Conservation (phyloP, 1,140 invertebrate genomes). For the Triops longicaudatus region DNA sequence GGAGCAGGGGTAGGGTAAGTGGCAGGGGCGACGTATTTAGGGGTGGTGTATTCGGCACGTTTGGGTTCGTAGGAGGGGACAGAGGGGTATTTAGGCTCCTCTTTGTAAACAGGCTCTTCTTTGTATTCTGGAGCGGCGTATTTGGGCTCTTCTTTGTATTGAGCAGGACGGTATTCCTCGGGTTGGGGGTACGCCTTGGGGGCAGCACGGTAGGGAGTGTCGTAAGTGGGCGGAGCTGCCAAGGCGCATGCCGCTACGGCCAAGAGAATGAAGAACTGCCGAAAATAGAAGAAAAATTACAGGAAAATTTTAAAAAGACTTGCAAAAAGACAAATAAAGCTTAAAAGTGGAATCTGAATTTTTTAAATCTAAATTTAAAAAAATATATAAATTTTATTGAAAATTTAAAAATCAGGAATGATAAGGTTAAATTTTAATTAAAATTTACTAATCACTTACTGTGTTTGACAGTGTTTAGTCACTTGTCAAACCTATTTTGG, state of each 20-base stretch:
- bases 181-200: background rate
- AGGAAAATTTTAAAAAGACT: background rate
- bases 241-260: constrained; percentile 4
- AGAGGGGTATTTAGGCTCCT: background rate
- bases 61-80: background rate
- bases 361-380: no score
- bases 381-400: no score
- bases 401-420: no score
- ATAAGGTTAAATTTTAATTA: no score
- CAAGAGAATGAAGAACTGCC: background rate
- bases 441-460: no score
- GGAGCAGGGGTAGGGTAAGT: background rate
- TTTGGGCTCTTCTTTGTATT: constrained; percentile 19
- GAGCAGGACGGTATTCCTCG: background rate
- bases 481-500: no score
- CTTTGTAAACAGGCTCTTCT: background rate
- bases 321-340: no score
- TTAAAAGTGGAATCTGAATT: no score
- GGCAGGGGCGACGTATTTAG: background rate
- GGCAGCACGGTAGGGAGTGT: background rate
- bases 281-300: background rate
- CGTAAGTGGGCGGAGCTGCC: background rate
- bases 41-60: background rate
- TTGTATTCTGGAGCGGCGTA: background rate
- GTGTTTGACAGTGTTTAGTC: no score